Evolutionary conservation across 2,113 vertebrate genomes (phyloP).

Genomic region (Malurus melanocephalus): DNA sequence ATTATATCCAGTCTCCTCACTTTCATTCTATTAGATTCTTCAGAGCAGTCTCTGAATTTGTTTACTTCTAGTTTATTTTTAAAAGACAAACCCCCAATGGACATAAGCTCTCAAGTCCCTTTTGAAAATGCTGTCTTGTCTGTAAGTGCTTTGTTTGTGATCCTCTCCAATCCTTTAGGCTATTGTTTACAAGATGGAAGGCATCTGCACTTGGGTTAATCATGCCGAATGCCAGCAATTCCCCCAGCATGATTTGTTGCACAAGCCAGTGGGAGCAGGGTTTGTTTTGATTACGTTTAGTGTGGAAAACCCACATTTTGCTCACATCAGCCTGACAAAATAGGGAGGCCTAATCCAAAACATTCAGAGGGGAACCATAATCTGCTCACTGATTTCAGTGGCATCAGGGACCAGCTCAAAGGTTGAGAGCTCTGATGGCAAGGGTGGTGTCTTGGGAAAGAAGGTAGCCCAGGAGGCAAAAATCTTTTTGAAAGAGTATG

Average conservation of each 20-base stretch:
- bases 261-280: slow-evolving; percentile 26
- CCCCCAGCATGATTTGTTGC: slow-evolving; percentile 53
- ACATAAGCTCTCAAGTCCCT: slow-evolving; percentile 45
- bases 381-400: neutral
- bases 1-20: neutral
- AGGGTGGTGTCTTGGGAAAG: neutral
- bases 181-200: slow-evolving; percentile 59
- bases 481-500: neutral
- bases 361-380: neutral
- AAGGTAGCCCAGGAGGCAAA: neutral
- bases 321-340: neutral
- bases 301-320: slow-evolving; percentile 5
- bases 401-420: neutral
- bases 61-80: slow-evolving; percentile 60
- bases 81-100: slow-evolving; percentile 56
- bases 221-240: slow-evolving; percentile 48
- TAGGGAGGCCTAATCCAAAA: neutral
- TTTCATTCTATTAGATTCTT: neutral
- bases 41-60: slow-evolving; percentile 15
- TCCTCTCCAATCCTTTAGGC: slow-evolving; percentile 60
- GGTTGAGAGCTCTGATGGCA: neutral
- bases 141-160: slow-evolving; percentile 61
- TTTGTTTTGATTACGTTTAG: slow-evolving; percentile 50
- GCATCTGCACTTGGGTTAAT: slow-evolving; percentile 49
- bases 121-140: slow-evolving; percentile 46